Evolutionary conservation across 1,140 invertebrate species (phyloP).

Genomic region (Drosophila obscura): DNA sequence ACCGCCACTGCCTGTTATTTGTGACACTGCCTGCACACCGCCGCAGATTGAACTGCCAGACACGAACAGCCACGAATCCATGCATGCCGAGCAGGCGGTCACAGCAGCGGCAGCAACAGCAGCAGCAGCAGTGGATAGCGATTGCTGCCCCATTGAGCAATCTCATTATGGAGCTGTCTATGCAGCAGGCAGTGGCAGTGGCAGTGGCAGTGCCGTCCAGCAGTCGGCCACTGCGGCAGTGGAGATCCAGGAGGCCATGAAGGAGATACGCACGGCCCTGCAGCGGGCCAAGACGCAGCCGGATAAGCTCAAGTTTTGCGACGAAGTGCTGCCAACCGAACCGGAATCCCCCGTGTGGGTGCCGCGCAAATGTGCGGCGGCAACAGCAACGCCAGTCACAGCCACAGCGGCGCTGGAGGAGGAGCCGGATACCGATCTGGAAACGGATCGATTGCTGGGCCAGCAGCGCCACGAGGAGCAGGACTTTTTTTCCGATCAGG

Average conservation of each 20-base stretch:
- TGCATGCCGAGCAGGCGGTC: constrained; percentile 14
- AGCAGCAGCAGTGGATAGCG: constrained; percentile 17
- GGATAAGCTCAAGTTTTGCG: constrained; percentile 79
- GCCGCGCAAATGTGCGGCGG: constrained; percentile 60
- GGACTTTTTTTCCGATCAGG: constrained; percentile 94
- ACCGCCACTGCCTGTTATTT: constrained; percentile 36
- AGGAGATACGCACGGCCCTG: constrained; percentile 91
- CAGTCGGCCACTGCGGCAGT: constrained; percentile 59
- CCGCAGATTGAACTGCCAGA: constrained; percentile 34
- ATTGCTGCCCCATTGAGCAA: constrained; percentile 26
- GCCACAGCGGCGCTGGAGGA: constrained; percentile 84
- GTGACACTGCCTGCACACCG: constrained; percentile 52
- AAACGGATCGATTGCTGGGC: constrained; percentile 94
- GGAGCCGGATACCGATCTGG: constrained; percentile 94
- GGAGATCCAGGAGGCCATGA: constrained; percentile 89
- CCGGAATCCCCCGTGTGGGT: constrained; percentile 82
- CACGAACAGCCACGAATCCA: constrained; percentile 5
- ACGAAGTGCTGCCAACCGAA: constrained; percentile 71
- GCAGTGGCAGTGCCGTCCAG: constrained; percentile 36
- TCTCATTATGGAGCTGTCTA: constrained; percentile 61
- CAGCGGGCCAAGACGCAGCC: constrained; percentile 87
- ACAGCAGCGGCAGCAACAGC: neutral
- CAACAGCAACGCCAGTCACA: neutral
- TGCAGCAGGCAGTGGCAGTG: constrained; percentile 40
- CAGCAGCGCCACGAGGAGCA: constrained; percentile 94